Evolutionary conservation across 2,888 invertebrate species (phyloP).

Genomic region (Epinotia brunnichana): DNA sequence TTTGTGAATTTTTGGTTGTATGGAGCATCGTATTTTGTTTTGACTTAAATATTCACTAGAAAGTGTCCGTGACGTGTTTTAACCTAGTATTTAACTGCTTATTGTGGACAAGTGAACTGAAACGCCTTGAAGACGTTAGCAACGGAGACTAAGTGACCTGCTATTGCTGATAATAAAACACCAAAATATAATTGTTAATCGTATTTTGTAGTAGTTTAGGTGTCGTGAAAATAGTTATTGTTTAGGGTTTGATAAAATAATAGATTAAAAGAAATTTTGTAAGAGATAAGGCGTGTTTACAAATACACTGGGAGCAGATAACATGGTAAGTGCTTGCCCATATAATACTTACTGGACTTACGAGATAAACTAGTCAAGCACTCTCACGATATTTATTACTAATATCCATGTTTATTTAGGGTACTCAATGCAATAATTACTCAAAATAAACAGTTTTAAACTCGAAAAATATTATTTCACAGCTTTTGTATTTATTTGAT

Average conservation of each 20-base stretch:
- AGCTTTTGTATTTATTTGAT: no score
- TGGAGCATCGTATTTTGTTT: slow-evolving; percentile 34
- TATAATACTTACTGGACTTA: background rate
- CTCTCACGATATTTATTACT: background rate
- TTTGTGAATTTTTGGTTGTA: slow-evolving; percentile 27
- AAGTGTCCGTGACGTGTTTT: slow-evolving; percentile 29
- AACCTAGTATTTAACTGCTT: slow-evolving; percentile 28
- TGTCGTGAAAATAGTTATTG: slow-evolving; percentile 36
- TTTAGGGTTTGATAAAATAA: slow-evolving; percentile 30
- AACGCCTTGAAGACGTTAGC: slow-evolving; percentile 15
- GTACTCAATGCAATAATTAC: background rate
- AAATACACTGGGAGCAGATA: slow-evolving; percentile 19
- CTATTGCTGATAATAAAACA: slow-evolving; percentile 40
- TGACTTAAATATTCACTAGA: slow-evolving; percentile 20
- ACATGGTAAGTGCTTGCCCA: slow-evolving; percentile 37
- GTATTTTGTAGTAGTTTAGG: slow-evolving; percentile 32
- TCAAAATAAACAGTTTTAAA: background rate
- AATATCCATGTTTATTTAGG: background rate
- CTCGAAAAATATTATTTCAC: background rate
- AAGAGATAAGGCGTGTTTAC: slow-evolving; percentile 32
- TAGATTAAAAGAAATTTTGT: slow-evolving; percentile 1
- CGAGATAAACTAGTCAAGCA: background rate
- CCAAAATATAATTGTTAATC: slow-evolving; percentile 37
- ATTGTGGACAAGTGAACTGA: slow-evolving; percentile 48
- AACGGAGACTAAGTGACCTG: slow-evolving; percentile 41